These are phyloP conservation scores for Melanocharis versteri DNA, from an alignment of 2,113 vertebrate species.

Conservation along the genomic window DNA sequence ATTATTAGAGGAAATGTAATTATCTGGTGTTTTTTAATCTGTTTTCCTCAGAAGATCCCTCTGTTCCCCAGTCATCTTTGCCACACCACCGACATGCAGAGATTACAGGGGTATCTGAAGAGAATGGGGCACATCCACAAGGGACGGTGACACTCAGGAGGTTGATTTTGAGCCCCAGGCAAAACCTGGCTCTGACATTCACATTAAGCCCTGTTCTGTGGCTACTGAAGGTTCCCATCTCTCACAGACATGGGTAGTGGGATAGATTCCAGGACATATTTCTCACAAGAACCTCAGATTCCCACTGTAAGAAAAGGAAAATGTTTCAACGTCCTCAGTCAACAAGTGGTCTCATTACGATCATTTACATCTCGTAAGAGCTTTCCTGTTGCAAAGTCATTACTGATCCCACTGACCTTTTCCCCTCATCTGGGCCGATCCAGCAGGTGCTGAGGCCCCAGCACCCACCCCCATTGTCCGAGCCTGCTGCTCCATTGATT, in stretches of 20 bases:
- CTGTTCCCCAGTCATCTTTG: neutral
- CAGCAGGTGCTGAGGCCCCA: neutral
- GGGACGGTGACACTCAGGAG: neutral
- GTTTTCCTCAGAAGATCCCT: neutral
- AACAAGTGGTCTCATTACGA: accelerated
- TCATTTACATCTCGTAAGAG: neutral
- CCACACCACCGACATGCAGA: neutral
- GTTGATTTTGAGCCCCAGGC: neutral
- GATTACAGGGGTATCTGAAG: neutral
- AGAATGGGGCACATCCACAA: neutral
- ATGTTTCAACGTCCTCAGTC: neutral
- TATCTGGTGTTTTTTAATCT: neutral
- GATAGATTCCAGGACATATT: neutral
- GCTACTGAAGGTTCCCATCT: neutral
- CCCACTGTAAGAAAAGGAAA: neutral
- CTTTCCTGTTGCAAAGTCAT: neutral
- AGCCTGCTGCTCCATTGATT: neutral
- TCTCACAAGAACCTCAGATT: neutral
- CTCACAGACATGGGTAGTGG: accelerated
- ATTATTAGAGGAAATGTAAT: neutral
- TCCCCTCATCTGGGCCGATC: neutral
- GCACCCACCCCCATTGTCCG: accelerated
- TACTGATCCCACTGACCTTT: neutral
- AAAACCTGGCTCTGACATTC: neutral
- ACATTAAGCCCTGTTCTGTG: neutral